Conservation (phyloP, 92 coral and sea anemone species). For the Palythoa grandiflora region DNA sequence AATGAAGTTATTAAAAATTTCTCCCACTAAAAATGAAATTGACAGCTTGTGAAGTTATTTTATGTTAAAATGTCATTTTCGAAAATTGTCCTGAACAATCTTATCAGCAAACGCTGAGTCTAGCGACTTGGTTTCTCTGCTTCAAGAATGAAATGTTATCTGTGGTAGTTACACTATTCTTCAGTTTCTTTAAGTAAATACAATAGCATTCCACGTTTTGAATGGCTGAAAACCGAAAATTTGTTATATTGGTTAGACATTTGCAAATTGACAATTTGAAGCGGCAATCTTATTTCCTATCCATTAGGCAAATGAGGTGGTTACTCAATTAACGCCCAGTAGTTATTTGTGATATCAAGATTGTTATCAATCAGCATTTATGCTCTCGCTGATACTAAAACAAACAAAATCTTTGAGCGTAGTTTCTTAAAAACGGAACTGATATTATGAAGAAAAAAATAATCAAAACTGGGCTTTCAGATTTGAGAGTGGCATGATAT, state of each 20-base stretch:
- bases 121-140: not conserved
- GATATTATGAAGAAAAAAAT: not conserved
- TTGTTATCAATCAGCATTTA: not conserved
- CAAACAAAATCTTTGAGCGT: not conserved
- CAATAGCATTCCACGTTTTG: not conserved
- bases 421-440: not conserved
- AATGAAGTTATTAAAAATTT: not conserved
- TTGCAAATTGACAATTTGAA: constrained; percentile 3
- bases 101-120: not conserved
- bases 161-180: not conserved
- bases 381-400: not conserved
- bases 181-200: not conserved
- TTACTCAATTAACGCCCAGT: constrained; percentile 2
- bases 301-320: constrained; percentile 14
- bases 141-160: not conserved
- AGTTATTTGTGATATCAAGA: not conserved
- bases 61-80: not conserved
- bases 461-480: not conserved
- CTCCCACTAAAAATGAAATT: too few species aligned
- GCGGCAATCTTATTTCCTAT: not conserved
- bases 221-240: not conserved
- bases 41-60: not conserved
- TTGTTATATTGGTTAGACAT: constrained; percentile 6
- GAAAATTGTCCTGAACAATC: not conserved
- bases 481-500: not conserved